phyloP scores from a whole-genome alignment of 2,797 vertebrate species.

The Sebastolobus alascanus region DNA sequence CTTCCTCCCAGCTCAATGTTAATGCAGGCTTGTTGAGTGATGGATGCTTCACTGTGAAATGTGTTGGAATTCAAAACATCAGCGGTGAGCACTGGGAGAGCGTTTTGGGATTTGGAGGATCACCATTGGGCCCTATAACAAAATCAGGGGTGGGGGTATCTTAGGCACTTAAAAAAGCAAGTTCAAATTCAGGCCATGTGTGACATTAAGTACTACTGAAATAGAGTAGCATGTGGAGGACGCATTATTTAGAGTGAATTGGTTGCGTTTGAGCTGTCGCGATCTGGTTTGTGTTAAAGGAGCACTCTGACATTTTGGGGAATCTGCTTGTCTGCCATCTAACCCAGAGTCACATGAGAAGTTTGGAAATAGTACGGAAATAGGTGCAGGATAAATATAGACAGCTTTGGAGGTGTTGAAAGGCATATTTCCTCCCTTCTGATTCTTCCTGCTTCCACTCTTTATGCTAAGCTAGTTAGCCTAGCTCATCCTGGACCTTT shows the following conservation, averaged over 20 bases:
- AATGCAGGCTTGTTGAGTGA: conserved; percentile 27
- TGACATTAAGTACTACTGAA: conserved; percentile 24
- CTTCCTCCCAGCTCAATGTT: conserved; percentile 17
- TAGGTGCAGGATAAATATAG: conserved; percentile 32
- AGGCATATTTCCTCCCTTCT: conserved; percentile 23
- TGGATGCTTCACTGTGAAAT: conserved; percentile 19
- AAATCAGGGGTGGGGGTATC: conserved; percentile 17
- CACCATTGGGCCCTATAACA: neutral
- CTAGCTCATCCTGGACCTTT: conserved; percentile 3
- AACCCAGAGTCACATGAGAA: conserved; percentile 13
- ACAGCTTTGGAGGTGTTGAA: conserved; percentile 31
- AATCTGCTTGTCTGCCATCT: conserved; percentile 27
- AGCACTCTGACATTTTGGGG: conserved; percentile 1
- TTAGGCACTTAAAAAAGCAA: conserved; percentile 10
- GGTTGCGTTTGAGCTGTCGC: neutral
- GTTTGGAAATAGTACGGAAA: conserved; percentile 43
- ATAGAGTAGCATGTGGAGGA: conserved; percentile 5
- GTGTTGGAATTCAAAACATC: conserved; percentile 41
- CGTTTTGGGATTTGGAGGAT: conserved; percentile 28
- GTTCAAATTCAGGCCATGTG: conserved; percentile 23
- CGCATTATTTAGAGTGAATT: conserved; percentile 12
- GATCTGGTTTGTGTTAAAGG: conserved; percentile 28
- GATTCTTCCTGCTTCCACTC: conserved; percentile 14
- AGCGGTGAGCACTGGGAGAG: neutral
- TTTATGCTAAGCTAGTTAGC: conserved; percentile 3